phyloP scores from a whole-genome alignment of 2,888 invertebrate genomes.

The Cheilosia scutellata region DNA sequence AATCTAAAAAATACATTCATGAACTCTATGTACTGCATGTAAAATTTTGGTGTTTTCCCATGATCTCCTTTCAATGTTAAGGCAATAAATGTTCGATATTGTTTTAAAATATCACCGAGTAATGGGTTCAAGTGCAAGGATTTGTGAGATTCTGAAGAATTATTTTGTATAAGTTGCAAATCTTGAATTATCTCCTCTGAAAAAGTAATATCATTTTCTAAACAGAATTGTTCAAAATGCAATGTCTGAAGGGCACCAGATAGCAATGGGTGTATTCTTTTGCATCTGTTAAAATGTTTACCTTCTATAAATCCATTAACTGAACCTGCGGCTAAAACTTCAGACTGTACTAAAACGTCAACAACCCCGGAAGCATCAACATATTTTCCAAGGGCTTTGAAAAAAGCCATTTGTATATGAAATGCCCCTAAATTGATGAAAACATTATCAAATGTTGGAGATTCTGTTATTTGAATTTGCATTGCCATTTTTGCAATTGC shows the following conservation, averaged over 20 bases:
- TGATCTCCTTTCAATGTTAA: not conserved
- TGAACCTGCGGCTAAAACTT: no score
- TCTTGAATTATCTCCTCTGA: no score
- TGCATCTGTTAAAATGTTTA: no score
- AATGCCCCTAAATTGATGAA: slow-evolving; percentile 81
- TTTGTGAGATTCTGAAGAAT: no score
- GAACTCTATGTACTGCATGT: slow-evolving; percentile 15
- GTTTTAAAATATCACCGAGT: not conserved
- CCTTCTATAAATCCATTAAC: no score
- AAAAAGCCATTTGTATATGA: slow-evolving; percentile 78
- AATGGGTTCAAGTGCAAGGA: no score
- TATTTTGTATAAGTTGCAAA: no score
- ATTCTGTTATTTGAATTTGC: slow-evolving; percentile 78
- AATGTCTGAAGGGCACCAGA: no score
- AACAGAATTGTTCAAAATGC: no score
- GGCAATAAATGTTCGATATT: not conserved
- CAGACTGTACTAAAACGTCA: not conserved
- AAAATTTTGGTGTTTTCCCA: slow-evolving; percentile 14
- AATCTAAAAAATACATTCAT: slow-evolving; percentile 16
- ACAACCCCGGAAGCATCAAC: slow-evolving; percentile 67
- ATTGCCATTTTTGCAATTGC: slow-evolving; percentile 24
- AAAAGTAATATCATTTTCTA: no score
- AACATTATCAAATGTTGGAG: slow-evolving; percentile 79
- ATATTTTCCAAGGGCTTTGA: slow-evolving; percentile 79
- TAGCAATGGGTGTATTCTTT: no score